These are phyloP conservation scores for Eubasilissa splendida DNA, from an alignment of 2,888 invertebrate species.

Conservation along the genomic window DNA sequence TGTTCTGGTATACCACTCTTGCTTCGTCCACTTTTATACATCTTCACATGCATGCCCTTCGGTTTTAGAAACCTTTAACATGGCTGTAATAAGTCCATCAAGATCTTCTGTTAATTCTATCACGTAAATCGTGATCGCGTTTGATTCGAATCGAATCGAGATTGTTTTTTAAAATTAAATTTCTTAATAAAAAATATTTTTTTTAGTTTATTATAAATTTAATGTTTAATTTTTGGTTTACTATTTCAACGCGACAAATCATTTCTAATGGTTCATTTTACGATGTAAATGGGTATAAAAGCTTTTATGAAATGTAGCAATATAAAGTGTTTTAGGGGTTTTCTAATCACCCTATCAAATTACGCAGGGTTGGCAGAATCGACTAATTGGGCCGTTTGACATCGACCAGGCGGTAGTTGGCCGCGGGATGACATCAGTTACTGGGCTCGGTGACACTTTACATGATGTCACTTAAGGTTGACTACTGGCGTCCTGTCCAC, in stretches of 20 bases:
- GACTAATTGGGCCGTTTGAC: constrained; percentile 33
- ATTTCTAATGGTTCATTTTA: background rate
- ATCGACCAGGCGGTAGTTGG: background rate
- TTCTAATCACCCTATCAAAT: constrained; percentile 30
- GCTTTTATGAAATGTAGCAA: constrained; percentile 7
- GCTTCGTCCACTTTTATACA: too few relatives aligned
- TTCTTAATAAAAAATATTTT: too few relatives aligned
- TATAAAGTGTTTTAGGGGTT: constrained; percentile 7
- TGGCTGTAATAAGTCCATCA: too few relatives aligned
- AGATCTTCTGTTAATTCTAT: too few relatives aligned
- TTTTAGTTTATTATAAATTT: background rate
- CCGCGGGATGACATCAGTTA: constrained; percentile 23
- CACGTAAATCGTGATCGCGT: too few relatives aligned
- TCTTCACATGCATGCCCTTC: too few relatives aligned
- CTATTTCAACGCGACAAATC: background rate
- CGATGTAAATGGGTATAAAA: background rate
- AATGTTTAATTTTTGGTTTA: background rate
- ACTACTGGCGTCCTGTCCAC: background rate
- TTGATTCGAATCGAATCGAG: too few relatives aligned
- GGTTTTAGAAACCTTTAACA: too few relatives aligned
- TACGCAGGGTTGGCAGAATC: constrained; percentile 21
- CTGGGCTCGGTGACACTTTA: constrained; percentile 20
- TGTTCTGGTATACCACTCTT: too few relatives aligned
- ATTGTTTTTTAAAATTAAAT: too few relatives aligned
- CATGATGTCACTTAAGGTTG: constrained; percentile 20